A percentile compares a stretch with the other conserved stretches of the same genome.
Evolutionary conservation across 2,797 vertebrate species (phyloP).

Genomic region (Eidolon dupreanum): DNA sequence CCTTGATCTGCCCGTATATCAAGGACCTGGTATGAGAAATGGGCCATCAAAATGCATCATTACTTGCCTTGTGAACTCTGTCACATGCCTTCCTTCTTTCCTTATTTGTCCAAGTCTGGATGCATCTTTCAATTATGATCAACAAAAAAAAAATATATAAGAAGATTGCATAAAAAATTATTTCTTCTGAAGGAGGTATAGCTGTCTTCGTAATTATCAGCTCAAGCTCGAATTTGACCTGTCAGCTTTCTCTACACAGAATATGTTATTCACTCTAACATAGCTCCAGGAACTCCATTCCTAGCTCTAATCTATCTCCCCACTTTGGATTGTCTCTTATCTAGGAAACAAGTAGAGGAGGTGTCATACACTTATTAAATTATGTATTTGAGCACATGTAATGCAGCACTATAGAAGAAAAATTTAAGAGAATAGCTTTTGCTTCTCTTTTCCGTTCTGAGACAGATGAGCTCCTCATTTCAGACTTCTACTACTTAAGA

Average conservation of each 20-base stretch:
- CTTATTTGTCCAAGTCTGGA: neutral
- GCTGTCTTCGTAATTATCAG: neutral
- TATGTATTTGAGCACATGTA: neutral
- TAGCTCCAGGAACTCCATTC: neutral
- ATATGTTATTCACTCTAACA: neutral
- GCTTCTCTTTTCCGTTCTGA: neutral
- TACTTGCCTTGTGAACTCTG: neutral
- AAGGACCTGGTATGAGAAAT: neutral
- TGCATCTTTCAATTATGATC: neutral
- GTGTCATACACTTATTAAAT: neutral
- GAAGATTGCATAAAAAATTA: neutral
- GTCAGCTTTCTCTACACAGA: neutral
- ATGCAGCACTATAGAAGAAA: neutral
- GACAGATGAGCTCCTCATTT: neutral
- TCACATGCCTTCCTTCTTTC: neutral
- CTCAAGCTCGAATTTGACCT: neutral
- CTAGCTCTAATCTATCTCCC: neutral
- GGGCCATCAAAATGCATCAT: neutral
- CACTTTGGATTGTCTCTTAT: neutral
- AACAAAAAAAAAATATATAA: neutral
- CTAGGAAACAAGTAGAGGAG: neutral
- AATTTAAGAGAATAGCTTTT: rapidly evolving
- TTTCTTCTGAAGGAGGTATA: neutral
- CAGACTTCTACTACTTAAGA: rapidly evolving
- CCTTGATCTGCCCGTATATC: neutral